Base-by-base conservation (phyloP, 2,113 vertebrate species). In the Octodon degus region DNA sequence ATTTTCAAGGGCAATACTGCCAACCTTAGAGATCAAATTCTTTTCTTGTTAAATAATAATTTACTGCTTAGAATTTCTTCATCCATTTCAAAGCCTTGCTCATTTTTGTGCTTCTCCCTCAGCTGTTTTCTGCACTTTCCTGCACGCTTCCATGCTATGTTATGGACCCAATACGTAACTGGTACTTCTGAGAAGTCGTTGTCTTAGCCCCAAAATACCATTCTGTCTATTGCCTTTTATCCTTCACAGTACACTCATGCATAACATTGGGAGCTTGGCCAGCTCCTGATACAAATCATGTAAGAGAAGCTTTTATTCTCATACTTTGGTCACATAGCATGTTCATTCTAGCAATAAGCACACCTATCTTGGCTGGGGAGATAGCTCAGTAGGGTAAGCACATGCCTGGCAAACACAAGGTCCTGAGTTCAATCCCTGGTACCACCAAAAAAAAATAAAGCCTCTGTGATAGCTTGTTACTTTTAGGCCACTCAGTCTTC, bases 301-400 rank as follows among this genome's bases (percentile, higher is more conserved):
- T 22, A 62, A 43, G 16, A 92, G 34, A 81, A 13, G 7, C 32
- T 70, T 96, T 70, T 72, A 72, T 87, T 92, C 30, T 93, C 74
- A n/a, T 40, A 60, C 37, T 92, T 88, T 83, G 79, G 74, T 65
- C 40, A 62, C 62, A 1, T 12, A 63, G 22, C 47, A 34, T 67
- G 11, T 67, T 86, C 62, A 82, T 84, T 93, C 65, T 89, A 85
- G 32, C 47, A 95, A 58, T 55, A 90, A 53, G 16, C 62, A 84
- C 55, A 43, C 43, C 43, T 43, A 43, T 43, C 43, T 43, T 43
- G 43, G 43, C 43, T 43, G 43, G 43, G 43, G 43, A 43, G 43
- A 43, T 43, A 43, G 43, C 43, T 43, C 43, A 43, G 43, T 43
- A 43, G 43, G 6, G 43, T 43, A 43, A 43, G 43, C 43, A 43